phyloP scores from a whole-genome alignment of 1,140 invertebrate genomes.

The Drosophila oshimai region DNA sequence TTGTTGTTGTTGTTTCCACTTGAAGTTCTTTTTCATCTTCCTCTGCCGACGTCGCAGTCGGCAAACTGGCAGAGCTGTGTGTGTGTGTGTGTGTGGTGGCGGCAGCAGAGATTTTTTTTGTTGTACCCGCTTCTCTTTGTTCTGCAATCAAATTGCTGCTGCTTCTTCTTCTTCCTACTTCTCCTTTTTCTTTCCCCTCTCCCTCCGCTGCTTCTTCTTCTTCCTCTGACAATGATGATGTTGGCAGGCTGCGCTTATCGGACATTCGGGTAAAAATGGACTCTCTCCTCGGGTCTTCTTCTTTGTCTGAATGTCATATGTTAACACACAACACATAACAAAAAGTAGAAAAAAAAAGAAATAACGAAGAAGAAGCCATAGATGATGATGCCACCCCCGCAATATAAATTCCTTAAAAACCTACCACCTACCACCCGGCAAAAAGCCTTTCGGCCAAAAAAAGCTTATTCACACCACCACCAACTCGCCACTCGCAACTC shows the following conservation, averaged over 20 bases:
- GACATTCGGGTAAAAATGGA: constrained; percentile 44
- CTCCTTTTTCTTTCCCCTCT: neutral
- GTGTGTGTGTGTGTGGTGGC: constrained; percentile 25
- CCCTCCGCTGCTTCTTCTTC: neutral
- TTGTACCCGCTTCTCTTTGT: constrained; percentile 45
- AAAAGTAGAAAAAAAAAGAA: neutral
- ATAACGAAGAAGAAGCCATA: constrained; percentile 25
- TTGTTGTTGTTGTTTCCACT: constrained; percentile 30
- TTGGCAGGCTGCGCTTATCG: constrained; percentile 43
- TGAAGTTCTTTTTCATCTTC: constrained; percentile 36
- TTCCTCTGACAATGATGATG: constrained; percentile 13
- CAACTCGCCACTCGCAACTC: neutral
- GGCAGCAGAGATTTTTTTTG: constrained; percentile 55
- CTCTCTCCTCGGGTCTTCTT: constrained; percentile 15
- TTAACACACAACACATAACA: constrained; percentile 12
- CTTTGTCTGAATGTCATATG: constrained; percentile 36
- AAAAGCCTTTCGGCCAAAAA: constrained; percentile 26
- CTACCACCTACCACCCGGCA: constrained; percentile 10
- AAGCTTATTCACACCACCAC: constrained; percentile 48
- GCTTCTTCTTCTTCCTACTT: neutral
- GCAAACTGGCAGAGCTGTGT: constrained; percentile 10
- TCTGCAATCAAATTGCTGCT: constrained; percentile 36
- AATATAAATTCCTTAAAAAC: neutral
- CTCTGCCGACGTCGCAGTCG: neutral
- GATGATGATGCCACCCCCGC: constrained; percentile 37